Percentiles rank a stretch among this genome's conserved stretches.
These are phyloP conservation scores for Nerophis lumbriciformis DNA, from an alignment of 2,113 vertebrate species.

Conservation along the genomic window DNA sequence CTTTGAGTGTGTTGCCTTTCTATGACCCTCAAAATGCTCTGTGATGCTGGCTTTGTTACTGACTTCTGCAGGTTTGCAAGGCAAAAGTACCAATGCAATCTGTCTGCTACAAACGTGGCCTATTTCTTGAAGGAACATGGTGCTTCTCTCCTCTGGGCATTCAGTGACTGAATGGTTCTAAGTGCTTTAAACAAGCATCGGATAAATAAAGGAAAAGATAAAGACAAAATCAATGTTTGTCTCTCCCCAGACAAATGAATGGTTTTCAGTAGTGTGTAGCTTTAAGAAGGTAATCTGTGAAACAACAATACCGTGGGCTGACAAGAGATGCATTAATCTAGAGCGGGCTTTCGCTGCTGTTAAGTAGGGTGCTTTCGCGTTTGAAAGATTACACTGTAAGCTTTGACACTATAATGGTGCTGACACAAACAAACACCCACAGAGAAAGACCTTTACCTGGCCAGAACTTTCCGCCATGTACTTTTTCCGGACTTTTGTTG, in stretches of 20 bases:
- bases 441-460: conserved; percentile 20
- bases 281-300: conserved; percentile 60
- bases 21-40: too few relatives aligned
- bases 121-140: conserved; percentile 17
- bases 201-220: conserved; percentile 41
- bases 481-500: conserved; percentile 18
- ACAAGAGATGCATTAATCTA: conserved; percentile 59
- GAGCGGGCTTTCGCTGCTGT: conserved; percentile 50
- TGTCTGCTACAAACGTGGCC: neutral
- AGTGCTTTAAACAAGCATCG: conserved; percentile 32
- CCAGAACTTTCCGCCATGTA: conserved; percentile 30
- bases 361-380: conserved; percentile 57
- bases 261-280: conserved; percentile 32
- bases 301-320: conserved; percentile 59
- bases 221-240: conserved; percentile 62
- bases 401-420: conserved; percentile 53
- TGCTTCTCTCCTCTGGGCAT: conserved; percentile 22
- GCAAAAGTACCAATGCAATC: neutral
- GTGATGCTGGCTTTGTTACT: too few relatives aligned
- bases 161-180: conserved; percentile 39
- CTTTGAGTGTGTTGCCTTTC: too few relatives aligned
- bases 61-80: too few relatives aligned
- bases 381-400: conserved; percentile 61
- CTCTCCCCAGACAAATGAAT: conserved; percentile 58
- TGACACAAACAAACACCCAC: conserved; percentile 15